Conservation (phyloP, 1,140 invertebrate genomes). For the Hydropsyche tenuis region DNA sequence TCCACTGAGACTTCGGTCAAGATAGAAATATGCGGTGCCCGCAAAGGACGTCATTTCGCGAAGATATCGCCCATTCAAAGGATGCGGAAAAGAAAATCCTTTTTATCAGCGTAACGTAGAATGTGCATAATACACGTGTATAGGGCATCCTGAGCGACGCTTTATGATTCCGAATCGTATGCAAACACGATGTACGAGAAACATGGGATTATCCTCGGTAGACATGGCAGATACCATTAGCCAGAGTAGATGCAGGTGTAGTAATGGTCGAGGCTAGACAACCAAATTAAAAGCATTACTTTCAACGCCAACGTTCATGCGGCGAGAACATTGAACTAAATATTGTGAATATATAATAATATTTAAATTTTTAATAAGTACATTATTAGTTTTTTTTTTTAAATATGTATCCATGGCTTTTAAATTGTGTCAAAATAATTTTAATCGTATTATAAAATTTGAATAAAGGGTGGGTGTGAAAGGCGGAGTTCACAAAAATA, state of each 20-base stretch:
- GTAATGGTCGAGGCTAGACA: conserved; percentile 15
- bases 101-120: neutral
- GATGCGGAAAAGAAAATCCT: neutral
- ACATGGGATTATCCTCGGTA: conserved; percentile 31
- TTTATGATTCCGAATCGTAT: neutral
- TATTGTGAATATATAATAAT: neutral
- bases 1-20: conserved; percentile 13
- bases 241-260: conserved; percentile 28
- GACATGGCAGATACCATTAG: conserved; percentile 33
- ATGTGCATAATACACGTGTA: neutral
- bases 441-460: too few species aligned
- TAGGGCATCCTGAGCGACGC: neutral
- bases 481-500: too few species aligned
- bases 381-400: too few species aligned
- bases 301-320: neutral
- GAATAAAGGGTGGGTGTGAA: neutral
- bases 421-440: too few species aligned
- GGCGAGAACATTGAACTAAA: too few species aligned
- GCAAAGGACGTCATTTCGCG: neutral
- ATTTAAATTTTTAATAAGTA: too few species aligned
- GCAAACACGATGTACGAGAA: conserved; percentile 1
- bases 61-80: conserved; percentile 2
- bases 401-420: too few species aligned
- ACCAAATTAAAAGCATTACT: conserved; percentile 34
- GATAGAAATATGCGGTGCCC: conserved; percentile 26